phyloP scores from a whole-genome alignment of 2,888 invertebrate species.

The Lysandra coridon region DNA sequence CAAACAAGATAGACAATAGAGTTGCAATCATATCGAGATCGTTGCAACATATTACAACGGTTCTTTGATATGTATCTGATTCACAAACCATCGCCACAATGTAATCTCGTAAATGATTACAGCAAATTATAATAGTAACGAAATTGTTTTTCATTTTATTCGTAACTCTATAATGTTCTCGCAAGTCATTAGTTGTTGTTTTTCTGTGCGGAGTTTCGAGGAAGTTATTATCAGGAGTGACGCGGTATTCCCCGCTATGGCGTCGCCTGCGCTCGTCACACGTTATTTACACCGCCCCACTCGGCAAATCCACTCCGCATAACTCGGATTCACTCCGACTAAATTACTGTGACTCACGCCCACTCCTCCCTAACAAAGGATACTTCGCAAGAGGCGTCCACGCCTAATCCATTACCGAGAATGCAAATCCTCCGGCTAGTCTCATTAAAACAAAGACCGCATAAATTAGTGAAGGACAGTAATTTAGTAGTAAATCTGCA shows the following conservation, averaged over 20 bases:
- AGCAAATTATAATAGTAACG: neutral
- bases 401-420: neutral
- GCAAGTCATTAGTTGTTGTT: conserved; percentile 27
- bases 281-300: conserved; percentile 50
- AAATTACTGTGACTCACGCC: conserved; percentile 58
- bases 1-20: conserved; percentile 21
- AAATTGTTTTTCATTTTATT: conserved; percentile 13
- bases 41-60: conserved; percentile 10
- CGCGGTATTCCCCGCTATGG: conserved; percentile 63
- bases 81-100: neutral
- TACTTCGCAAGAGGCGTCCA: conserved; percentile 17
- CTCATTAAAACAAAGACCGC: neutral
- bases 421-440: neutral
- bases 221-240: conserved; percentile 53
- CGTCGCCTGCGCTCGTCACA: conserved; percentile 48
- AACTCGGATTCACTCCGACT: conserved; percentile 54
- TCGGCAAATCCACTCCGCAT: conserved; percentile 52
- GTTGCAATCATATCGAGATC: conserved; percentile 2
- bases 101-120: neutral
- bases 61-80: conserved; percentile 8
- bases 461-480: neutral
- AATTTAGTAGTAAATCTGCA: conserved; percentile 7
- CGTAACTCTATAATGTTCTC: conserved; percentile 13
- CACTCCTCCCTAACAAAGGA: conserved; percentile 32
- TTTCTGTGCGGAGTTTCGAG: conserved; percentile 39